These are phyloP conservation scores for Gallinago media DNA, from an alignment of 2,113 vertebrate genomes.

Conservation along the genomic window DNA sequence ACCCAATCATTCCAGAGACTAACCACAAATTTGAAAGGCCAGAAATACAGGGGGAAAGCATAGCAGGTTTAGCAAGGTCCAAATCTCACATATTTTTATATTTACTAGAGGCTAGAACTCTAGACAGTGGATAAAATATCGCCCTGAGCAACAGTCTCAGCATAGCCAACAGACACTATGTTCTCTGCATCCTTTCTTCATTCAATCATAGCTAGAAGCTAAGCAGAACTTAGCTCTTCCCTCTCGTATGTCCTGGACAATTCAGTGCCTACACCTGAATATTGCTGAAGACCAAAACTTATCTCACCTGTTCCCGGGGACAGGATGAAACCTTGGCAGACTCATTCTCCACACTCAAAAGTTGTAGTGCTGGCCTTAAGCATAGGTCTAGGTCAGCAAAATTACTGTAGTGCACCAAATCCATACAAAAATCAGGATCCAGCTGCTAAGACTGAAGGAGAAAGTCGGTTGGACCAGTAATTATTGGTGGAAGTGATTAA, in stretches of 20 bases:
- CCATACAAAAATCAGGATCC: background rate
- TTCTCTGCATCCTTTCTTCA: background rate
- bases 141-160: background rate
- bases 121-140: background rate
- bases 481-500: background rate
- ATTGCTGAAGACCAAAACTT: background rate
- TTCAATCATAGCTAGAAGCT: background rate
- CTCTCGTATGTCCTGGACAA: background rate
- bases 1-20: background rate
- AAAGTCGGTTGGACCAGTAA: background rate
- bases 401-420: background rate
- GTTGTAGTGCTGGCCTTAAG: background rate
- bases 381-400: background rate
- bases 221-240: background rate
- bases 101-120: background rate
- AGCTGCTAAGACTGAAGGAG: background rate
- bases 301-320: background rate
- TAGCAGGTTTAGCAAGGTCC: background rate
- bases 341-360: background rate
- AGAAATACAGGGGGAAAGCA: background rate
- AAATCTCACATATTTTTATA: background rate
- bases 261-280: background rate
- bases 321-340: background rate
- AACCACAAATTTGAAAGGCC: constrained; percentile 6
- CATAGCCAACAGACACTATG: background rate